Evolutionary conservation across 2,113 vertebrate species (phyloP).

Genomic region (Coreoperca whiteheadi): DNA sequence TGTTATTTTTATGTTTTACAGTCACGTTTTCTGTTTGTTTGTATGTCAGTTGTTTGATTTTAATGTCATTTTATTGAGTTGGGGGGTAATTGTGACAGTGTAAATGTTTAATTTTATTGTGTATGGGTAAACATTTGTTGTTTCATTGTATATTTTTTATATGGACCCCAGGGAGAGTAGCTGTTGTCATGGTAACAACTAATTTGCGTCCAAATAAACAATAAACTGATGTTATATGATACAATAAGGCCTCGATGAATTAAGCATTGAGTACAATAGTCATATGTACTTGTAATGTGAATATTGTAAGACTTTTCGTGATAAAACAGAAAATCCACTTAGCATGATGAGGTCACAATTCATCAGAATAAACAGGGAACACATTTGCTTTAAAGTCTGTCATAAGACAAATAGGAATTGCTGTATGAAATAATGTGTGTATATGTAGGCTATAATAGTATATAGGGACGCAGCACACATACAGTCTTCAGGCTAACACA

Average conservation of each 20-base stretch:
- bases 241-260: not conserved
- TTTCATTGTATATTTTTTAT: not conserved
- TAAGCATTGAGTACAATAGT: not conserved
- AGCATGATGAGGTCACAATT: not conserved
- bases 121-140: not conserved
- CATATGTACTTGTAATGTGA: not conserved
- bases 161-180: not conserved
- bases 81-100: not conserved
- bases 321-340: not conserved
- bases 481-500: constrained; percentile 26
- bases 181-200: constrained; percentile 42
- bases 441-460: not conserved
- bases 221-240: constrained; percentile 1
- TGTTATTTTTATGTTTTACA: not conserved
- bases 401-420: not conserved
- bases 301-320: not conserved
- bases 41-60: not conserved
- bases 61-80: not conserved
- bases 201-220: not conserved
- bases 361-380: not conserved
- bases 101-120: not conserved
- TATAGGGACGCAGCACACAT: constrained; percentile 15
- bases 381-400: not conserved
- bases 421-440: not conserved
- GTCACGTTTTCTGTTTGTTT: not conserved